phyloP scores from a whole-genome alignment of 2,888 invertebrate species.

The Leptinotarsa juncta region DNA sequence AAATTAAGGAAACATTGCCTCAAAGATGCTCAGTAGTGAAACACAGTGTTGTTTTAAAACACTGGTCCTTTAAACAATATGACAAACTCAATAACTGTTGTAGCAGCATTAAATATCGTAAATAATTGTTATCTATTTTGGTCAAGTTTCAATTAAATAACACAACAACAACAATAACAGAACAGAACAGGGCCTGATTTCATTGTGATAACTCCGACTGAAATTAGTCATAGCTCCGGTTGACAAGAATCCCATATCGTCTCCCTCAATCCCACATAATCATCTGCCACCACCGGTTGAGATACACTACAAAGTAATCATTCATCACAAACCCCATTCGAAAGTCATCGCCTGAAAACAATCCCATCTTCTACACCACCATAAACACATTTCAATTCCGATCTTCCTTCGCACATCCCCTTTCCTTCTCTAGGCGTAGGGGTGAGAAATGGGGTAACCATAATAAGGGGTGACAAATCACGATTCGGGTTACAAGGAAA shows the following conservation, averaged over 20 bases:
- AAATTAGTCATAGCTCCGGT: background rate
- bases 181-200: no score
- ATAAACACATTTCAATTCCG: conserved; percentile 25
- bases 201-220: background rate
- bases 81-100: no score
- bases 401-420: conserved; percentile 12
- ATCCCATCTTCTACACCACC: conserved; percentile 15
- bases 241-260: background rate
- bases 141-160: no score
- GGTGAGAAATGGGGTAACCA: conserved; percentile 48
- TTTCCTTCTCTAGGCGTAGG: conserved; percentile 2
- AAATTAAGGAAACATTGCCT: no score
- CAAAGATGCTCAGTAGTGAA: no score
- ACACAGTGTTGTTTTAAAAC: no score
- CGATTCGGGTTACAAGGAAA: conserved; percentile 55
- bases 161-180: no score
- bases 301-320: conserved; percentile 2
- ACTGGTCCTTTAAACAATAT: no score
- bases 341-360: conserved; percentile 19
- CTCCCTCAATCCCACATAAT: background rate
- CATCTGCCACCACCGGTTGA: background rate
- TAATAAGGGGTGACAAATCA: conserved; percentile 60
- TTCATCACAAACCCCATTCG: conserved; percentile 11
- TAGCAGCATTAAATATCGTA: no score
- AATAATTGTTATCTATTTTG: no score